Evolutionary conservation across 2,113 vertebrate genomes (phyloP), one percentile per base, ranked within the genome.

Genomic region (Pitta sordida): DNA sequence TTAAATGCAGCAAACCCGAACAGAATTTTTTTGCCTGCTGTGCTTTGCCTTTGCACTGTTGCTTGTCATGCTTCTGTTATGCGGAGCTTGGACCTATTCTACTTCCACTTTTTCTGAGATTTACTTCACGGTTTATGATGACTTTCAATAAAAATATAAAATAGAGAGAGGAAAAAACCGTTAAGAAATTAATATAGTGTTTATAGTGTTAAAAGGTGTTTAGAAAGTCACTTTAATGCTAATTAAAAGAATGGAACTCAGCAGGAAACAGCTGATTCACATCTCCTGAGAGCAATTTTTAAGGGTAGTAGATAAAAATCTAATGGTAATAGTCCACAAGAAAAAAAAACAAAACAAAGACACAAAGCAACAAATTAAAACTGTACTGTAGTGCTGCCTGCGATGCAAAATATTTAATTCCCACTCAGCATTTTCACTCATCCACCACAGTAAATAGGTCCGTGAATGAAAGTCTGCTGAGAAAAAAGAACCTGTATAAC

Each of bases 401-500:
- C 64, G 36, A 60, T 18, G 52, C 15, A 76, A 15, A 3, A 30
- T 8, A 22, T 49, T 79, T 78, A 59, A 74, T 78, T 91, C 67
- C 39, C 52, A 75, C 37, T 78, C 32, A 56, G 16, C 26, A 44
- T 74, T 92, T 93, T 79, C 71, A 49, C 14, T 43, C 80, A 80
- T 53, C 36, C 70, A 71, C 48, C 29, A n/a, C 39, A 70, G 34
- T 64, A 90, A 93, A 79, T 37, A 84, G 21, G 17, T 79, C 70
- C 83, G 52, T 51, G 73, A 67, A 89, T 43, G 46, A 86, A 65
- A 67, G 3, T 56, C 27, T 67, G 24, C 39, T 84, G 73, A 68
- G 78, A 80, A 79, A 60, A 83, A 94, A 95, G 79, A 76, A 41
- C 59, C 67, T 71, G 58, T 41, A 36, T 27, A 55, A 36, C 84